Evolutionary conservation across 2,888 invertebrate genomes (phyloP).

Genomic region (Parascotia fuliginaria): DNA sequence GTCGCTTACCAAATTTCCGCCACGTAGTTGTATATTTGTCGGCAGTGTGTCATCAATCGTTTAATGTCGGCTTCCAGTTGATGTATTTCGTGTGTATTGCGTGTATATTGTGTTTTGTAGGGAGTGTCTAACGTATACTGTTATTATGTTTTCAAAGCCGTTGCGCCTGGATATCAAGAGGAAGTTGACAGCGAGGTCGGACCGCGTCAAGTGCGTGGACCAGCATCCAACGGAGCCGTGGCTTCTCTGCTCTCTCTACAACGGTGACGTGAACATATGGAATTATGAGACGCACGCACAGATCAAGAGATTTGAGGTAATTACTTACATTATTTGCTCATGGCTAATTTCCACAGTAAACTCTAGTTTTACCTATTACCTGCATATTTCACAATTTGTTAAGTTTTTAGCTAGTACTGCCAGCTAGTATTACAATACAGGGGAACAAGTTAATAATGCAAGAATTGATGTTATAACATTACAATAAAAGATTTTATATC

Average conservation of each 20-base stretch:
- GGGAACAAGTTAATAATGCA: no score
- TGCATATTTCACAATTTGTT: no score
- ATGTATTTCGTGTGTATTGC: slow-evolving; percentile 50
- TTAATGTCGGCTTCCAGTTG: slow-evolving; percentile 62
- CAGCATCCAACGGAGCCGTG: slow-evolving; percentile 99
- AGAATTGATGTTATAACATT: no score
- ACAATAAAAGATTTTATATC: no score
- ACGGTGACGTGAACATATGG: slow-evolving; percentile 99
- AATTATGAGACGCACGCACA: slow-evolving; percentile 98
- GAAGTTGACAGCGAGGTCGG: slow-evolving; percentile 98
- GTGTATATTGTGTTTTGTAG: slow-evolving; percentile 38
- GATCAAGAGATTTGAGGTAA: slow-evolving; percentile 93
- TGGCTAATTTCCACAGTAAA: no score
- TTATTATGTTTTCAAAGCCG: slow-evolving; percentile 88
- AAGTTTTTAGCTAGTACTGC: no score
- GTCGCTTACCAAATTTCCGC: slow-evolving; percentile 38
- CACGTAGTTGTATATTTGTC: slow-evolving; percentile 57
- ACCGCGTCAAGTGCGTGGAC: slow-evolving; percentile 99
- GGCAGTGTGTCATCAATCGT: slow-evolving; percentile 65
- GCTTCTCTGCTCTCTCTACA: slow-evolving; percentile 99
- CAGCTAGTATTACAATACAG: no score
- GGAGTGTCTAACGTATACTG: slow-evolving; percentile 31
- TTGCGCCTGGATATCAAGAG: slow-evolving; percentile 99
- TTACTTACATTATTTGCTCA: background rate
- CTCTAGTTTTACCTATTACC: no score